Evolutionary conservation across 2,888 invertebrate species (phyloP).

Genomic region (Torymus auratus): DNA sequence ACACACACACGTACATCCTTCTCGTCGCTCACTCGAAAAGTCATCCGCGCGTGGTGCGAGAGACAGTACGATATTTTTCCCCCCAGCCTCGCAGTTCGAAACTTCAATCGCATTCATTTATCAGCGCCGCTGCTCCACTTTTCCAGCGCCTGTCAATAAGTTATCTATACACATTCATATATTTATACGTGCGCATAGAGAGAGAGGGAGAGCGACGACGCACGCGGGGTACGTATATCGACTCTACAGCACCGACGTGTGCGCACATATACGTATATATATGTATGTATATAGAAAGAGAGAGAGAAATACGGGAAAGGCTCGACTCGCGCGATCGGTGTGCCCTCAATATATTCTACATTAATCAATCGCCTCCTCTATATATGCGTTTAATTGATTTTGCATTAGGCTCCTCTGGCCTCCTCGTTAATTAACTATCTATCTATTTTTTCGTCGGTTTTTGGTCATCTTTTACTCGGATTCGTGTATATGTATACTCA

Average conservation of each 20-base stretch:
- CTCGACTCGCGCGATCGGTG: not conserved
- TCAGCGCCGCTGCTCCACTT: conserved; percentile 11
- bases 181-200: not conserved
- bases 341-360: not conserved
- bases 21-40: too few species aligned
- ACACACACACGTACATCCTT: too few species aligned
- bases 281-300: not conserved
- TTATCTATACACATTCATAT: not conserved
- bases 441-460: too few species aligned
- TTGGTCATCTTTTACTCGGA: too few species aligned
- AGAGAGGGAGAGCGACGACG: too few species aligned
- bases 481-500: not conserved
- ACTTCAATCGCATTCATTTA: conserved; percentile 37
- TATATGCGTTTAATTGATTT: not conserved
- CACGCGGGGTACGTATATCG: too few species aligned
- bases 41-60: not conserved
- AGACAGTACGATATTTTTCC: not conserved
- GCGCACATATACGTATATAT: not conserved
- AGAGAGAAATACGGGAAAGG: not conserved
- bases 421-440: too few species aligned
- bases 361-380: not conserved
- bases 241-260: not conserved
- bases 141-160: conserved; percentile 17
- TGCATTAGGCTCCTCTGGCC: not conserved
- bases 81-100: not conserved